Percentiles rank a stretch among this genome's conserved stretches.
Conservation (phyloP, 1,140 invertebrate species). For the Leguminivora glycinivorella region DNA sequence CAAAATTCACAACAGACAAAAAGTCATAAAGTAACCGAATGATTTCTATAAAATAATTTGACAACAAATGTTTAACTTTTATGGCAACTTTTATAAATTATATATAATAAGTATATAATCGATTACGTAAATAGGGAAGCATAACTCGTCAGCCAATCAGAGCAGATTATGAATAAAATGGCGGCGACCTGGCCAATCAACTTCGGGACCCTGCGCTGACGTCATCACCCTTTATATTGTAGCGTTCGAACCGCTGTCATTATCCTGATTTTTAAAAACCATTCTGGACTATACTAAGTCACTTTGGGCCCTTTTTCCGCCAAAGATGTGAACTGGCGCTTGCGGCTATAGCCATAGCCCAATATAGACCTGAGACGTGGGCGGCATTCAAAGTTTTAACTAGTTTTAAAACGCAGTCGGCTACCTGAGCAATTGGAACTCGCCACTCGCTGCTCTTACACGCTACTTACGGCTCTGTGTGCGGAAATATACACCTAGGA, state of each 20-base stretch:
- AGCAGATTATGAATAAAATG: background rate
- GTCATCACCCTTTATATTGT: background rate
- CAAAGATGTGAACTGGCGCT: too few species aligned
- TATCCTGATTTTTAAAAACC: background rate
- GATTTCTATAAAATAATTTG: constrained; percentile 48
- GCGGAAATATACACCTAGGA: background rate
- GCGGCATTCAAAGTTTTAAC: too few species aligned
- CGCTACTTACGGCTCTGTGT: too few species aligned
- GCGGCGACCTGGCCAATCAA: background rate
- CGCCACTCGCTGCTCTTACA: too few species aligned
- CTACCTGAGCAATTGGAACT: too few species aligned
- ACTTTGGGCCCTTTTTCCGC: too few species aligned
- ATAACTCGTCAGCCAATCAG: background rate
- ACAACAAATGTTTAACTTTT: constrained; percentile 56
- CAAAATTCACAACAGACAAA: constrained; percentile 61
- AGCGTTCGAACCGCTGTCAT: background rate
- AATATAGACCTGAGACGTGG: too few species aligned
- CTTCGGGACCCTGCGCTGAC: background rate
- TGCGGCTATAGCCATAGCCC: too few species aligned
- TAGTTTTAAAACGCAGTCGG: too few species aligned
- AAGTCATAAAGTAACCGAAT: constrained; percentile 55
- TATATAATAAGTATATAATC: constrained; percentile 37
- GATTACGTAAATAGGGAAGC: constrained; percentile 22
- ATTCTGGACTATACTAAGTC: too few species aligned
- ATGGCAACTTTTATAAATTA: constrained; percentile 50